phyloP scores from a whole-genome alignment of 37 sponge, comb jelly and placozoan species.

The Hormiphora californensis region DNA sequence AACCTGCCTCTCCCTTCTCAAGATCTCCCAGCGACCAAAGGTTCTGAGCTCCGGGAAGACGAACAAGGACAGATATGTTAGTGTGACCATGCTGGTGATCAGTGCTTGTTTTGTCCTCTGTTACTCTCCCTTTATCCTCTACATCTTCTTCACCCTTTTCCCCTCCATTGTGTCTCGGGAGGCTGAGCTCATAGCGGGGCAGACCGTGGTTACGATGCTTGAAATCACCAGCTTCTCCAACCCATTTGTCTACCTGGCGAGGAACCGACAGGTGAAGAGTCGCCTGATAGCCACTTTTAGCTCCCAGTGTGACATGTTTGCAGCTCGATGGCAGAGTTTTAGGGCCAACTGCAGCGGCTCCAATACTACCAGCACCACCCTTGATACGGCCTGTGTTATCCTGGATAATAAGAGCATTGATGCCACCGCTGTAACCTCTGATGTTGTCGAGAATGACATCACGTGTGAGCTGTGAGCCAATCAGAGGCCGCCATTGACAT shows the following conservation, averaged over 20 bases:
- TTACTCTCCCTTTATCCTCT: not conserved
- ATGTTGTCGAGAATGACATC: too few species aligned
- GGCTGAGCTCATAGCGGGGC: not conserved
- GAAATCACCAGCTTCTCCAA: not conserved
- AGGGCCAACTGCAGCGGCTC: too few species aligned
- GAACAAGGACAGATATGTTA: not conserved
- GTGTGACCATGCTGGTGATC: conserved; percentile 15
- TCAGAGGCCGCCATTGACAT: too few species aligned
- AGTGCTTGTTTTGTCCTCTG: not conserved
- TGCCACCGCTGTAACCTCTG: not conserved
- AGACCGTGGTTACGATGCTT: not conserved
- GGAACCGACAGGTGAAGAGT: not conserved
- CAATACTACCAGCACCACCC: not conserved
- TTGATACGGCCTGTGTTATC: not conserved
- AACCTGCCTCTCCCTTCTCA: not conserved
- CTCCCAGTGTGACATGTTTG: not conserved
- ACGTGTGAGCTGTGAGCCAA: too few species aligned
- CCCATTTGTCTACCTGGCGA: conserved; percentile 6
- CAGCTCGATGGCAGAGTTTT: not conserved
- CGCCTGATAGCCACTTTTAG: not conserved
- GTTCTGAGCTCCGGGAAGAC: not conserved
- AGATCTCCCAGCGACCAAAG: conserved; percentile 6
- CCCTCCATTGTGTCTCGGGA: not conserved
- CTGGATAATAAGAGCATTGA: not conserved
- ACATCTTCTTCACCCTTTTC: conserved; percentile 27